Conservation (phyloP, 2,888 invertebrate genomes). For the Epiblema foenella region DNA sequence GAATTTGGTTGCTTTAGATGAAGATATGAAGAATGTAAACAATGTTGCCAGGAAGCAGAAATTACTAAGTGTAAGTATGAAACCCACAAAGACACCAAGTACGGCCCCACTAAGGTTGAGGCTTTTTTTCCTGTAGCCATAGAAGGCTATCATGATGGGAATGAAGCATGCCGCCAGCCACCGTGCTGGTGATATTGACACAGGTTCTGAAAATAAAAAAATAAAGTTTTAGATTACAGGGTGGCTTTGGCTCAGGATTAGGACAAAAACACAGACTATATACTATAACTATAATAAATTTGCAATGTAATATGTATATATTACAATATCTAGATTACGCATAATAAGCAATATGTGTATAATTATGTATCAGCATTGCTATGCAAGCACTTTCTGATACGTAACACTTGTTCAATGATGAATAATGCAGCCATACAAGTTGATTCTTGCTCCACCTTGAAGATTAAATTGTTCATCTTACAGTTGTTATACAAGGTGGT, state of each 20-base stretch:
- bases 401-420: background rate
- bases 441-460: background rate
- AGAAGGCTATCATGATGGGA: slow-evolving; percentile 87
- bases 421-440: background rate
- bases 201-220: slow-evolving; percentile 78
- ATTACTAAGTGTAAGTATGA: slow-evolving; percentile 90
- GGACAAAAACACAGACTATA: no score
- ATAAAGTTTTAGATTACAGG: no score
- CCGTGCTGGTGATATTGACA: slow-evolving; percentile 86
- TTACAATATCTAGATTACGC: no score
- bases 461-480: background rate
- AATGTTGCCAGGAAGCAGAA: slow-evolving; percentile 90
- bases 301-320: no score
- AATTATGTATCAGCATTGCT: no score
- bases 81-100: slow-evolving; percentile 89
- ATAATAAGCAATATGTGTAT: no score
- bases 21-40: slow-evolving; percentile 91
- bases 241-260: no score
- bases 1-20: slow-evolving; percentile 93
- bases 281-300: no score
- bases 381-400: no score
- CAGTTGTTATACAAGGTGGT: background rate
- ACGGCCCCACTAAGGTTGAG: slow-evolving; percentile 89
- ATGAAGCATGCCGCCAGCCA: slow-evolving; percentile 87
- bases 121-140: slow-evolving; percentile 88